Evolutionary conservation across 2,797 vertebrate genomes (phyloP).

Genomic region (Hydrophis major): DNA sequence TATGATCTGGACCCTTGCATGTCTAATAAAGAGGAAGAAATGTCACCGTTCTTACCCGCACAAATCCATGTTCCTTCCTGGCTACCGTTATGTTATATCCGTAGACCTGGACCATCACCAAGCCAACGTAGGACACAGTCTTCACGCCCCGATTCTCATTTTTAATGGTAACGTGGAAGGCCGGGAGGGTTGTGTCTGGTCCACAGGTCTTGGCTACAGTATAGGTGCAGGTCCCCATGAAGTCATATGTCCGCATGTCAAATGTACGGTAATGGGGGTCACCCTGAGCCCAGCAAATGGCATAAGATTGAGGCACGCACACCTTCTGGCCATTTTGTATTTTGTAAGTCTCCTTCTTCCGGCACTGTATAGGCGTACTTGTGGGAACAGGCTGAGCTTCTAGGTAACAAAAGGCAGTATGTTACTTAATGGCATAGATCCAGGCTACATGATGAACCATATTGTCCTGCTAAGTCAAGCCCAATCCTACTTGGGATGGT

Average conservation of each 20-base stretch:
- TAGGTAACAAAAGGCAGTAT: not conserved
- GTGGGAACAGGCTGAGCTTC: not conserved
- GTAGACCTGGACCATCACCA: constrained; percentile 72
- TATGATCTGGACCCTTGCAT: not conserved
- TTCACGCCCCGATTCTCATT: constrained; percentile 73
- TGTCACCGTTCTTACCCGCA: constrained; percentile 63
- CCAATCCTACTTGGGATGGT: not conserved
- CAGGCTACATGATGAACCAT: not conserved
- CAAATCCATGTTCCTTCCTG: constrained; percentile 68
- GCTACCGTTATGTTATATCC: constrained; percentile 65
- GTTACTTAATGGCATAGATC: not conserved
- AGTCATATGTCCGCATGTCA: constrained; percentile 77
- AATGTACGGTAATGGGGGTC: constrained; percentile 87
- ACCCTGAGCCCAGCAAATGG: constrained; percentile 78
- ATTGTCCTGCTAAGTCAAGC: too few species aligned
- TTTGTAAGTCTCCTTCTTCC: constrained; percentile 71
- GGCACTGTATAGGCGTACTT: constrained; percentile 61
- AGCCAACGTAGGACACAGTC: constrained; percentile 72
- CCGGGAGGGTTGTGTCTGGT: constrained; percentile 63
- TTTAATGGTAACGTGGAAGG: constrained; percentile 78
- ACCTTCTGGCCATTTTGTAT: constrained; percentile 56
- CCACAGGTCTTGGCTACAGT: constrained; percentile 74
- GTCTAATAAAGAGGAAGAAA: not conserved
- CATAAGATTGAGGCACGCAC: constrained; percentile 65
- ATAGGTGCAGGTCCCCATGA: constrained; percentile 88